Evolutionary conservation across 2,797 vertebrate genomes (phyloP).

Genomic region (Xerus rutilus): DNA sequence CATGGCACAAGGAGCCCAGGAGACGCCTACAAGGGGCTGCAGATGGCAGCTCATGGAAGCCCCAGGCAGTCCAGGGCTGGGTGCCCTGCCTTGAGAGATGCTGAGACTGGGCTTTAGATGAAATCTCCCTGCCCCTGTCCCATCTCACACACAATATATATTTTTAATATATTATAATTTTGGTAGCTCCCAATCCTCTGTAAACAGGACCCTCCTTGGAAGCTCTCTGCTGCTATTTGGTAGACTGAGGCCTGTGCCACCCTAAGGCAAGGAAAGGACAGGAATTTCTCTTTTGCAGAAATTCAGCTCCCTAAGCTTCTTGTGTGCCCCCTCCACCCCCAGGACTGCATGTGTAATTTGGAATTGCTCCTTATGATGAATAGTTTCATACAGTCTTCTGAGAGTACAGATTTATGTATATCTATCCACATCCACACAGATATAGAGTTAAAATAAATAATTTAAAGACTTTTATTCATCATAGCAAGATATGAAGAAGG

Average conservation of each 20-base stretch:
- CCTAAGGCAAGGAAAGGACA: not conserved
- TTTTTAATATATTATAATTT: not conserved
- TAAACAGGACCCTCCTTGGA: not conserved
- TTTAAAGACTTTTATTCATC: not conserved
- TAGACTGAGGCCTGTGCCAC: not conserved
- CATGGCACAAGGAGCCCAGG: not conserved
- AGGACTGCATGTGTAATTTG: not conserved
- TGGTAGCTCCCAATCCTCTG: not conserved
- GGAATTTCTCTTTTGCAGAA: not conserved
- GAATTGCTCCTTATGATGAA: not conserved
- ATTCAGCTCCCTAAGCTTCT: not conserved
- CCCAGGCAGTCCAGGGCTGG: not conserved
- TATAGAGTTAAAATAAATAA: not conserved
- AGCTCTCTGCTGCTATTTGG: not conserved
- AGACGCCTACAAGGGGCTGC: not conserved
- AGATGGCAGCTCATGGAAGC: not conserved
- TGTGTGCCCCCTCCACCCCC: too few relatives aligned
- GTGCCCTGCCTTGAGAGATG: not conserved
- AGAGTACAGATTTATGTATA: not conserved
- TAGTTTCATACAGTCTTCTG: not conserved
- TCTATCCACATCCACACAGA: not conserved
- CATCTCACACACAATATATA: not conserved
- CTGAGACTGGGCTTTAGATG: fast-evolving
- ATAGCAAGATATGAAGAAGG: constrained; percentile 65
- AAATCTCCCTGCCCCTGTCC: not conserved